A percentile compares a stretch with the other conserved stretches of the same genome.
phyloP scores from a whole-genome alignment of 2,888 invertebrate species.

The Drosophila greeni region DNA sequence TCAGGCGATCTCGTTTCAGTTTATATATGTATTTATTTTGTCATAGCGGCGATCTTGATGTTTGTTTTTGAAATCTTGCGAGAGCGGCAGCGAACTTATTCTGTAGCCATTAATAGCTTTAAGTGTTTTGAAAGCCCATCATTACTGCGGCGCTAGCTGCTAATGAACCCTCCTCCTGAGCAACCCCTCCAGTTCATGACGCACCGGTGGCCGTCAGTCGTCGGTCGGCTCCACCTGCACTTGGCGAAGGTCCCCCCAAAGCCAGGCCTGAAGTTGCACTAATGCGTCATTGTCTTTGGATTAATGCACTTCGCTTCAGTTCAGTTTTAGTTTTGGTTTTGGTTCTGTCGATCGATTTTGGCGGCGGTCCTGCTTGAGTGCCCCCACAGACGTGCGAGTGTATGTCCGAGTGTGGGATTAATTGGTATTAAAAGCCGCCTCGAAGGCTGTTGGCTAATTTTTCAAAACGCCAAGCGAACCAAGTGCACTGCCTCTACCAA shows the following conservation, averaged over 20 bases:
- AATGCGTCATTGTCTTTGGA: slow-evolving; percentile 41
- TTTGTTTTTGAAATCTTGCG: background rate
- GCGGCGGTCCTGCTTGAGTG: slow-evolving; percentile 70
- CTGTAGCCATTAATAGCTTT: background rate
- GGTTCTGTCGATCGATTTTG: slow-evolving; percentile 28
- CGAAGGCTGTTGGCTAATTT: slow-evolving; percentile 63
- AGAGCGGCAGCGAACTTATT: background rate
- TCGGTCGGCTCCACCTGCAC: slow-evolving; percentile 30
- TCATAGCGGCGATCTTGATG: background rate
- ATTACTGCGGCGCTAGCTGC: background rate
- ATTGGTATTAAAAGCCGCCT: slow-evolving; percentile 64
- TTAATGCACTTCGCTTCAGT: slow-evolving; percentile 3
- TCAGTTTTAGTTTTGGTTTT: background rate
- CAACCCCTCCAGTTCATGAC: slow-evolving; percentile 5
- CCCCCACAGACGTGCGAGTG: background rate
- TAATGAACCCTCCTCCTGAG: slow-evolving; percentile 11
- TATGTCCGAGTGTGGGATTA: slow-evolving; percentile 51
- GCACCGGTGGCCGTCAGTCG: slow-evolving; percentile 19
- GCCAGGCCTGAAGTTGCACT: slow-evolving; percentile 36
- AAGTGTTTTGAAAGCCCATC: background rate
- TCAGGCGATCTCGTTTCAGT: background rate
- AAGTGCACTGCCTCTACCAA: slow-evolving; percentile 3
- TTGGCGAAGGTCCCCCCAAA: slow-evolving; percentile 32
- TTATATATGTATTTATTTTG: background rate
- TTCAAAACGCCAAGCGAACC: slow-evolving; percentile 39